Conservation (phyloP, 2,797 vertebrate species). For the Peromyscus melanophrys region DNA sequence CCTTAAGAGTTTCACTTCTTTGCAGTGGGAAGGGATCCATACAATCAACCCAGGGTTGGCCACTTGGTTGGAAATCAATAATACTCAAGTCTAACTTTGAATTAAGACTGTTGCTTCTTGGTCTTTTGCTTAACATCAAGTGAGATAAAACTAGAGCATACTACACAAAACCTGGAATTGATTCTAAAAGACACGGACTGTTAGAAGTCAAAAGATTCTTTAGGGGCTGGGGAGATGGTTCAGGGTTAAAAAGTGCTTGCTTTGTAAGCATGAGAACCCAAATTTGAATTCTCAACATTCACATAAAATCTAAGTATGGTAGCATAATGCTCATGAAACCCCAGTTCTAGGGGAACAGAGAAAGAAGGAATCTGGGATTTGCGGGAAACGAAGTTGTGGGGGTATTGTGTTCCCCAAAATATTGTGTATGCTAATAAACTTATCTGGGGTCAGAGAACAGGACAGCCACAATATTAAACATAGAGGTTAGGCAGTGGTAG, state of each 20-base stretch:
- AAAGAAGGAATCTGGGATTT: background rate
- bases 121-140: background rate
- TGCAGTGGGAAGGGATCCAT: background rate
- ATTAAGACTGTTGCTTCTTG: background rate
- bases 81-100: background rate
- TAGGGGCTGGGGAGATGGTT: background rate
- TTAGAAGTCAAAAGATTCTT: background rate
- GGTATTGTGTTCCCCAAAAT: too few species aligned
- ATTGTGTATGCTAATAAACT: too few species aligned
- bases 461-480: too few species aligned
- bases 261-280: background rate
- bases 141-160: background rate
- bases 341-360: background rate
- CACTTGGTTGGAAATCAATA: constrained; percentile 25
- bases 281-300: background rate
- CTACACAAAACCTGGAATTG: background rate
- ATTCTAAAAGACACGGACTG: background rate
- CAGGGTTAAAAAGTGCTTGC: background rate
- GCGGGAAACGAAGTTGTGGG: background rate
- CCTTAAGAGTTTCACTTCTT: constrained; percentile 3
- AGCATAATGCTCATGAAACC: background rate
- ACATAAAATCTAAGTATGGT: background rate
- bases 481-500: too few species aligned
- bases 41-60: background rate
- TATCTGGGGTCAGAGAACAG: too few species aligned